Evolutionary conservation across 1,140 invertebrate genomes (phyloP).

Genomic region (Drosophila rufa): DNA sequence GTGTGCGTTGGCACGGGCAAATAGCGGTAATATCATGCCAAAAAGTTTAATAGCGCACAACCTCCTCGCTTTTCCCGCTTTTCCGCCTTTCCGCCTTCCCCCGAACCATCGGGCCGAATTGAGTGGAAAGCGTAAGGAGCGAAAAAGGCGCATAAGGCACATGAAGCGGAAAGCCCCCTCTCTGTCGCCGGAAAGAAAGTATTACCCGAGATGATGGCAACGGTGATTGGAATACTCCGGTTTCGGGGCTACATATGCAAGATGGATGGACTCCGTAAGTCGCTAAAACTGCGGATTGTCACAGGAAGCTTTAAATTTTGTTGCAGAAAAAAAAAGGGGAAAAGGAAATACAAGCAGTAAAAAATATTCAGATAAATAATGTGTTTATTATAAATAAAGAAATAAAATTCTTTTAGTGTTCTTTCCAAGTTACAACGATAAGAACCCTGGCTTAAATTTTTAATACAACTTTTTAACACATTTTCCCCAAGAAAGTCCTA

Average conservation of each 20-base stretch:
- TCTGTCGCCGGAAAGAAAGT: conserved; percentile 15
- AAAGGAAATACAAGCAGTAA: background rate
- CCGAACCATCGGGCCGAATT: conserved; percentile 59
- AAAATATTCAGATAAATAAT: background rate
- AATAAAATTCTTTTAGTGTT: background rate
- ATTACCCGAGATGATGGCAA: conserved; percentile 40
- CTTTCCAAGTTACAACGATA: too few relatives aligned
- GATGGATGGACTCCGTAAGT: conserved; percentile 30
- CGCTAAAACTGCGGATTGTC: conserved; percentile 7
- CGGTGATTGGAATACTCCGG: conserved; percentile 41
- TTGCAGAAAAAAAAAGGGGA: too few relatives aligned
- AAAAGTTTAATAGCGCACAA: conserved; percentile 81
- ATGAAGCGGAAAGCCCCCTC: conserved; percentile 69
- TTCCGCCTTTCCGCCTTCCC: background rate
- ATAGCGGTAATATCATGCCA: conserved; percentile 78
- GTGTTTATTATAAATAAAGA: background rate
- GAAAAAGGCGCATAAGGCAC: conserved; percentile 54
- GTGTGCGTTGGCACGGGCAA: conserved; percentile 43
- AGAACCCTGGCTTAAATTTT: too few relatives aligned
- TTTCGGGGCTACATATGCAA: conserved; percentile 19
- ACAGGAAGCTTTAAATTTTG: conserved; percentile 7
- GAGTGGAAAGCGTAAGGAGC: conserved; percentile 76
- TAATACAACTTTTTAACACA: too few relatives aligned
- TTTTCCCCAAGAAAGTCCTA: too few relatives aligned
- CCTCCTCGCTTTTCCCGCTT: conserved; percentile 25